These are phyloP conservation scores for Steinernema hermaphroditum DNA, from an alignment of 2,888 invertebrate genomes.

Conservation along the genomic window DNA sequence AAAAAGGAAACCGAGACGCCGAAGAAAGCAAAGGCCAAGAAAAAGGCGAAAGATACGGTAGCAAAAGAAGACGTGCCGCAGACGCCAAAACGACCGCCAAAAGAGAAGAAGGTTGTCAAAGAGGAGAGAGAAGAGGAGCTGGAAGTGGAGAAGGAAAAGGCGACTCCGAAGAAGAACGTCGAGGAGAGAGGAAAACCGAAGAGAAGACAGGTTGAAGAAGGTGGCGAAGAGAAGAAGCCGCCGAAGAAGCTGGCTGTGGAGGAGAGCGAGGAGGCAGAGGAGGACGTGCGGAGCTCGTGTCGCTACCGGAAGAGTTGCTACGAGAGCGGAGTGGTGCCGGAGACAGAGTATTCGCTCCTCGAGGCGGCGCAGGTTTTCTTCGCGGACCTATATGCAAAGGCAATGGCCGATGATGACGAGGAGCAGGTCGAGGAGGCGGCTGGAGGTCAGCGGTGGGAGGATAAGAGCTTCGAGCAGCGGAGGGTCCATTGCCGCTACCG, in stretches of 20 bases:
- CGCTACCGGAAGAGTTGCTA: conserved; percentile 2
- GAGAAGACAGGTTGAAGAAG: conserved; percentile 8
- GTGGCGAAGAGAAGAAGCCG: conserved; percentile 11
- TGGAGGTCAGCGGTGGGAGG: background rate
- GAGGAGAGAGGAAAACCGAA: background rate
- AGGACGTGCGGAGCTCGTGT: too few relatives aligned
- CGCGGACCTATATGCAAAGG: conserved; percentile 1
- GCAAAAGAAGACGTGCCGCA: background rate
- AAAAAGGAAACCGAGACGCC: background rate
- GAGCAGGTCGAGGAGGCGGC: background rate
- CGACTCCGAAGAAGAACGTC: background rate
- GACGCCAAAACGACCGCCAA: background rate
- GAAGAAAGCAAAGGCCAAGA: background rate
- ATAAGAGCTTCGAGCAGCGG: conserved; percentile 12
- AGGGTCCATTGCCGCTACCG: conserved; percentile 40
- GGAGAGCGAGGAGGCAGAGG: background rate
- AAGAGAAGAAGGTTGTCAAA: background rate
- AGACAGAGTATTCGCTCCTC: background rate
- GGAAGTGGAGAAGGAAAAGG: background rate
- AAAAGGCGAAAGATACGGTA: background rate
- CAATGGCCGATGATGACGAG: conserved; percentile 7
- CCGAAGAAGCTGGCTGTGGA: background rate
- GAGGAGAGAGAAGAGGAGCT: background rate
- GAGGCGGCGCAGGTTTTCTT: background rate
- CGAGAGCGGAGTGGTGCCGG: conserved; percentile 18